Percentiles rank a stretch among this genome's conserved stretches.
phyloP scores from a whole-genome alignment of 2,888 invertebrate species.

The Incurvaria masculella region DNA sequence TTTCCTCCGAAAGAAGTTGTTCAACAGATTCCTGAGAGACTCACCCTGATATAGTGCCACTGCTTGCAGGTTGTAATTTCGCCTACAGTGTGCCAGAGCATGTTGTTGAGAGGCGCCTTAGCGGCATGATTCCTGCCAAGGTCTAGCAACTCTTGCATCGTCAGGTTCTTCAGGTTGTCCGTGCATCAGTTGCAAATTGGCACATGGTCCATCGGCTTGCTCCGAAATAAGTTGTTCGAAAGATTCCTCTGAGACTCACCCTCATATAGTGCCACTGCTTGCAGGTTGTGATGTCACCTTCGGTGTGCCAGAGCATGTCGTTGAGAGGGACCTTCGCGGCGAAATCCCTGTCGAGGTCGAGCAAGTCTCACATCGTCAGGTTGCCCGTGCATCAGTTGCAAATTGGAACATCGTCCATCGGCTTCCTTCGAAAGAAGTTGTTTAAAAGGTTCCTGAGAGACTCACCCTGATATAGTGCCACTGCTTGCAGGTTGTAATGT shows the following conservation, averaged over 20 bases:
- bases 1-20: too few species aligned
- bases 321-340: slow-evolving; percentile 62
- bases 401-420: slow-evolving; percentile 53
- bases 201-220: slow-evolving; percentile 36
- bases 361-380: slow-evolving; percentile 62
- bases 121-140: slow-evolving; percentile 49
- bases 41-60: slow-evolving; percentile 64
- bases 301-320: slow-evolving; percentile 66
- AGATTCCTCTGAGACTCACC: too few species aligned
- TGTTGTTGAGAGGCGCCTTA: slow-evolving; percentile 64
- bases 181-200: slow-evolving; percentile 82
- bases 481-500: slow-evolving; percentile 55
- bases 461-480: slow-evolving; percentile 62
- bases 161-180: slow-evolving; percentile 64
- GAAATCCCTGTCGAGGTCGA: slow-evolving; percentile 49
- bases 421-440: too few species aligned
- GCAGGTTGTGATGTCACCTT: slow-evolving; percentile 55
- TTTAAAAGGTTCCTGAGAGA: too few species aligned
- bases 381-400: slow-evolving; percentile 80
- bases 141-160: slow-evolving; percentile 59
- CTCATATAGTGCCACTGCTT: slow-evolving; percentile 63
- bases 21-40: too few species aligned
- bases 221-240: too few species aligned
- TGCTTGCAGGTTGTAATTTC: slow-evolving; percentile 56
- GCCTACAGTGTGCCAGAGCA: slow-evolving; percentile 66